Base-by-base conservation (phyloP, 23 tunicate species). In the Trididemnum miniatum region DNA sequence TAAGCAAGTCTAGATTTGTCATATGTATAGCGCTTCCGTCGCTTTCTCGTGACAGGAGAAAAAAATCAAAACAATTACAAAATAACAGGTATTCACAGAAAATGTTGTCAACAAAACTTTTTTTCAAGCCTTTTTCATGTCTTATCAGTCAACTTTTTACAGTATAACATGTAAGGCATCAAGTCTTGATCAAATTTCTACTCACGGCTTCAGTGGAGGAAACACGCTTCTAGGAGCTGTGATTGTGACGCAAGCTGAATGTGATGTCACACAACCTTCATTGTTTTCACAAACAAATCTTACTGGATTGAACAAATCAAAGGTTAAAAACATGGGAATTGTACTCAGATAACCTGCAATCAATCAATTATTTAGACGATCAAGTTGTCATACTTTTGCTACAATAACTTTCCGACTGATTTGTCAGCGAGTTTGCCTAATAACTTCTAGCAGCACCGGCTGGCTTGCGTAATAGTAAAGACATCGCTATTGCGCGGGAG, bases 151-250 rank as follows among this genome's bases (percentile, higher is more conserved):
- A n/a, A n/a, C n/a, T n/a, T n/a, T n/a, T n/a, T n/a, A n/a, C n/a
- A n/a, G n/a, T n/a, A n/a, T n/a, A n/a, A n/a, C n/a, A n/a, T 9
- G 12, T 49, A 18, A 18, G 12, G 57, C 57, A 49, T 18, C 12
- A 12, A 49, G 18, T 12, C 57, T 49, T 49, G 12, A 49, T 4
- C 26, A 22, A 37, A 28, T 3, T 24, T 25, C 7, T 38, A 80
- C 76, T 65, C 65, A 80, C 84, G 76, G 84, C 31, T 44, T 2
- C 7, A 35, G 27, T n/a, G 20, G 37, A 30, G 84, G 84, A 80
- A 80, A 65, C 22, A 80, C 29, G 36, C 38, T 35, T 26, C 36
- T 75, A 26, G 84, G 84, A 20, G 72, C 84, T 18, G 63, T 65
- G 1, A 80, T 65, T 22, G 76, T 65, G 29, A 65, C 60, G 40